These are phyloP conservation scores for Palythoa grandiflora DNA, from an alignment of 92 coral and sea anemone species.

Conservation along the genomic window DNA sequence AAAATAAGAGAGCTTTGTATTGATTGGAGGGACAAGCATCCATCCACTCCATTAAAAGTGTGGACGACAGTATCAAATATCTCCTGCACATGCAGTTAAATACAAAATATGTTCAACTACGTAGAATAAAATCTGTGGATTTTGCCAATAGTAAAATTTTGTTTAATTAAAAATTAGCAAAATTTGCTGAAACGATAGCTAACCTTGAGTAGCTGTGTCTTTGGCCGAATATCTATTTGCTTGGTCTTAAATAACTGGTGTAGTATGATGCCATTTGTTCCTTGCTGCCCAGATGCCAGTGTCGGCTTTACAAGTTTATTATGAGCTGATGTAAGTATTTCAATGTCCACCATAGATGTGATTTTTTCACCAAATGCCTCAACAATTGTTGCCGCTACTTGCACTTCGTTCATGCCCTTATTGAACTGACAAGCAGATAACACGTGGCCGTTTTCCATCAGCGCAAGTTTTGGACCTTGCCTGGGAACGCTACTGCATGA, in stretches of 20 bases:
- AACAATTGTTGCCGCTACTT: constrained; percentile 52
- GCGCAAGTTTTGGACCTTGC: constrained; percentile 43
- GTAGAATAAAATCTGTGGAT: background rate
- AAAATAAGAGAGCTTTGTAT: too few relatives aligned
- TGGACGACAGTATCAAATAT: constrained; percentile 1
- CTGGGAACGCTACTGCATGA: constrained; percentile 39
- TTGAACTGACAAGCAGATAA: constrained; percentile 56
- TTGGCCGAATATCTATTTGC: constrained; percentile 10
- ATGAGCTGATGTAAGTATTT: constrained; percentile 49
- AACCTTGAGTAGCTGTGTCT: constrained; percentile 7
- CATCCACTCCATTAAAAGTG: background rate
- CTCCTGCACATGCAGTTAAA: constrained; percentile 6
- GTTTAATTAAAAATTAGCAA: background rate
- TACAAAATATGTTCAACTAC: background rate
- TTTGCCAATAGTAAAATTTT: constrained; percentile 1
- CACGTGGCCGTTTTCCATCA: constrained; percentile 65
- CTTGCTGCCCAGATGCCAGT: constrained; percentile 62
- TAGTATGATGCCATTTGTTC: constrained; percentile 36
- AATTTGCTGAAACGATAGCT: background rate
- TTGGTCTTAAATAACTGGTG: constrained; percentile 2
- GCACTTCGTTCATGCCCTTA: constrained; percentile 52
- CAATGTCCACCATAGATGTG: constrained; percentile 41
- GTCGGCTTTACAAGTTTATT: constrained; percentile 57
- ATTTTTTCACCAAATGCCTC: constrained; percentile 68
- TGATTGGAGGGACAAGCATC: too few relatives aligned